Base-by-base conservation (phyloP, 2,888 invertebrate genomes). In the Odontocerum albicorne region DNA sequence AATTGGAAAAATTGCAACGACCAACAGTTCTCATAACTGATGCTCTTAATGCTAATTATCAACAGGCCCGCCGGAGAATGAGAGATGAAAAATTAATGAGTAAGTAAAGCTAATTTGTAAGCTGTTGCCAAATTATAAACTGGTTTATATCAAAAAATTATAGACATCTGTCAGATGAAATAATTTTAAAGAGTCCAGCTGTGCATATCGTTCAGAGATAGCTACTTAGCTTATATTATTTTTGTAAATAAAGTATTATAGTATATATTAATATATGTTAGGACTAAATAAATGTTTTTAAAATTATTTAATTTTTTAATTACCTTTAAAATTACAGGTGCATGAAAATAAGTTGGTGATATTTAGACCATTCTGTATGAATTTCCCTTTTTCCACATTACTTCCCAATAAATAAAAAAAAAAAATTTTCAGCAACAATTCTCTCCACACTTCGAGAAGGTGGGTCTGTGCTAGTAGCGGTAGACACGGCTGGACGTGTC, bases 11-110 rank as follows among this genome's bases (percentile, higher is more conserved):
- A 62, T 77, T 98, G 7, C 89, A 90, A 70, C 79, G 98, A 47
- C 99, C 99, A 0, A 96, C 96, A 0, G 74, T 99, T 8, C 79
- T 99, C 58, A 91, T 99, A 62, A 92, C 96, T 0, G 99, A 99
- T 67, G 92, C 96, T 0, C 94, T 90, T 71, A 99, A 98, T 75
- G 95, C 95, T 1, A 88, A 87, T 56, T 97, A 97, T 73, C 88
- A 91, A 58, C 98, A 96, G 70, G 92, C 90, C 10, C 83, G 96
- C 62, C 75, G 98, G 47, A 79, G 96, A 64, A 84, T 91, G 4
- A 80, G 98, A 60, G 99, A 99, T 77, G 98, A 98, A 70, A 94
- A 95, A 68, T 79, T 99, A 4, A 94, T 98, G 90, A 96, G 92
- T 88, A 77, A 79, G 83, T 35, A 15, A 12, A n/a, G n/a, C n/a